Percentiles rank a stretch among this genome's conserved stretches.
phyloP scores from a whole-genome alignment of 2,113 vertebrate genomes.

The Hippocampus guttulatus region DNA sequence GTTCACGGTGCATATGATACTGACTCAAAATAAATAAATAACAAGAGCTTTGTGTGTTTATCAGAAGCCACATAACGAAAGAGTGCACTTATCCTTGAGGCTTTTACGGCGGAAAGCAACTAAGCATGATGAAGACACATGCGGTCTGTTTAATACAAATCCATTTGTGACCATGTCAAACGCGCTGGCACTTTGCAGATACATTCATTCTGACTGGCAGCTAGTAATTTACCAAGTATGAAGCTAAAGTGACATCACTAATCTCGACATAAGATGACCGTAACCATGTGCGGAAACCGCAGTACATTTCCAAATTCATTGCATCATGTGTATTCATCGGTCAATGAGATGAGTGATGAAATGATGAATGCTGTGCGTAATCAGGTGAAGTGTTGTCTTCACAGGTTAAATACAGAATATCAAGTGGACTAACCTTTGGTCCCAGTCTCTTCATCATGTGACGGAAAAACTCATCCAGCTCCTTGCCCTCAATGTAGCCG shows the following conservation, averaged over 20 bases:
- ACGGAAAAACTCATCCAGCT: constrained; percentile 86
- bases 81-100: constrained; percentile 8
- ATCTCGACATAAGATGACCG: background rate
- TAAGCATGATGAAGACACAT: constrained; percentile 29
- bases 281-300: background rate
- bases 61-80: background rate
- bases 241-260: background rate
- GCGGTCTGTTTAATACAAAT: constrained; percentile 24
- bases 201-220: background rate
- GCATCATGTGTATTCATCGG: background rate
- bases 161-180: constrained; percentile 38
- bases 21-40: background rate
- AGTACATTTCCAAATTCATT: background rate
- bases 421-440: constrained; percentile 72
- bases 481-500: constrained; percentile 90
- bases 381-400: constrained; percentile 1
- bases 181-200: background rate
- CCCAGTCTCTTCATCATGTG: constrained; percentile 79
- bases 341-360: background rate
- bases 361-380: background rate
- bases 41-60: background rate
- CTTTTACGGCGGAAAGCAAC: constrained; percentile 11
- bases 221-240: background rate
- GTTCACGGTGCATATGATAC: background rate
- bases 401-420: background rate